Base-by-base conservation (phyloP, 2,888 invertebrate species). In the Hirtodrosophila confusa region DNA sequence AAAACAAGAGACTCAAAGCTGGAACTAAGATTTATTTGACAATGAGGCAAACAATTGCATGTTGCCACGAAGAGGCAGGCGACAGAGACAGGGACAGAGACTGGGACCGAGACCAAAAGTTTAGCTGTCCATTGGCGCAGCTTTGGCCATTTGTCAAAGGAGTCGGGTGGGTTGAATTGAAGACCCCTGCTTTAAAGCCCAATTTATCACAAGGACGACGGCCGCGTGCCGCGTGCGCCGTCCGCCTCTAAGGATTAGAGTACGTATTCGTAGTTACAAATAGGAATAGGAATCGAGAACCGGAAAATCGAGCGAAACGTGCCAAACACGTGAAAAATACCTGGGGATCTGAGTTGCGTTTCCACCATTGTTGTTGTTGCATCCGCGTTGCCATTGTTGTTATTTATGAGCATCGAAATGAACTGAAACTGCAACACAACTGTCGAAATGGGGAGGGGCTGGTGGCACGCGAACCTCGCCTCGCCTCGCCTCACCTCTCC, bases 301-400 rank as follows among this genome's bases (percentile, higher is more conserved):
- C 84, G 86, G 82, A 86, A 86, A 88, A 88, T 87, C 82, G 79
- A 75, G 78, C 55, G 78, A 90, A 89, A 88, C 89, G 90, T 89
- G 90, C 72, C 88, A 76, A 79, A 73, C 90, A 89, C 89, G 89
- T 89, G 89, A 88, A 88, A 89, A 89, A 89, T 89, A 80, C 89
- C 88, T 80, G 75, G 89, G 88, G 86, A 89, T 79, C 77, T 35
- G 41, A 12, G 70, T 54, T 69, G 70, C 66, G 40, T 57, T 41
- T 45, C 50, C 64, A 55, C 37, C 44, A 23, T 27, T 56, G 45
- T 31, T 57, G 35, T 37, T 58, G 55, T 60, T 73, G 78, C 74
- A 77, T 63, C 53, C 66, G 61, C 61, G 51, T 23, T 55, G 54
- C 62, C 51, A 68, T 80, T 80, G 68, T 77, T 69, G 77, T 87